phyloP scores from a whole-genome alignment of 2,113 vertebrate species.

The Catharus bicknelli region DNA sequence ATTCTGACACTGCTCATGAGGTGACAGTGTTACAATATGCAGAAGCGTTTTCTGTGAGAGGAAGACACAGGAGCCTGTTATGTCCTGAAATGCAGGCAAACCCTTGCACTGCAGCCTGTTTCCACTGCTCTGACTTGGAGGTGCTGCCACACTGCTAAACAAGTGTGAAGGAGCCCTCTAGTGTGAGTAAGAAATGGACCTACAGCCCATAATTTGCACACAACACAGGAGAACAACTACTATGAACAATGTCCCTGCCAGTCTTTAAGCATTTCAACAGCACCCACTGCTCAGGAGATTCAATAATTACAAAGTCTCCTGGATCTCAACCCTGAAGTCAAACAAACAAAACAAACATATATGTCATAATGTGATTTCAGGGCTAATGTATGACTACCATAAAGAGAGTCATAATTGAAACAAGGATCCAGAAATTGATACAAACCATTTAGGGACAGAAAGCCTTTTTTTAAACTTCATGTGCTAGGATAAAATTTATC shows the following conservation, averaged over 20 bases:
- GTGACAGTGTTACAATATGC: not conserved
- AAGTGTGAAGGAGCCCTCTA: conserved; percentile 54
- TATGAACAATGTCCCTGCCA: not conserved
- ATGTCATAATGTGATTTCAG: not conserved
- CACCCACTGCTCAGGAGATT: not conserved
- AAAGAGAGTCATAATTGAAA: not conserved
- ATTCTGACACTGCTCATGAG: not conserved
- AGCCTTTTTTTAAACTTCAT: not conserved
- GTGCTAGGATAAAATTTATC: not conserved
- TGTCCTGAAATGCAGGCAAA: not conserved
- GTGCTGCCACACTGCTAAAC: not conserved
- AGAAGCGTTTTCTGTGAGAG: not conserved
- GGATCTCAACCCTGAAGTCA: not conserved
- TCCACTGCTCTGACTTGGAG: not conserved
- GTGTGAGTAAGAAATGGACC: conserved; percentile 17
- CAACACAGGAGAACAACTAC: not conserved
- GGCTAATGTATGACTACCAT: not conserved
- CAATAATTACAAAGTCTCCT: not conserved
- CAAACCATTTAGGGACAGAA: not conserved
- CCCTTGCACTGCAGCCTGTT: not conserved
- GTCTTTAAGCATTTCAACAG: not conserved
- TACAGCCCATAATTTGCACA: not conserved
- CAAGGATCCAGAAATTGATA: not conserved
- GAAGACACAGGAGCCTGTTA: not conserved
- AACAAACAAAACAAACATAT: not conserved